Evolutionary conservation across 2,797 vertebrate species (phyloP), one percentile per base, ranked within the genome.

Genomic region (Diplodus puntazzo): DNA sequence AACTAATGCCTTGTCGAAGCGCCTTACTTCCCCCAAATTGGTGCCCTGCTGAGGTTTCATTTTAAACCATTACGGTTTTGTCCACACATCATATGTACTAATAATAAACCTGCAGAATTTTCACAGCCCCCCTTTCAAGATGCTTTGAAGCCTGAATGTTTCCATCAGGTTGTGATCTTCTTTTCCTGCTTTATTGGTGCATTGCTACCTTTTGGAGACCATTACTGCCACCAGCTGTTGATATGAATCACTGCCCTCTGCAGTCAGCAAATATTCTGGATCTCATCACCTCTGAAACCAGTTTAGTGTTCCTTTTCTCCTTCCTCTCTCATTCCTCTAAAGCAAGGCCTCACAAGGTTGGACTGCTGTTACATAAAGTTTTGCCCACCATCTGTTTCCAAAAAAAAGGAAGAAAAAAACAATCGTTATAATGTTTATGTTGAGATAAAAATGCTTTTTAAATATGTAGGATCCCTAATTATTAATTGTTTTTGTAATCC

Each of bases 211-310:
- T 69, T 64, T 39, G 64, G 69, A 68, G 52, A 61, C 34, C 45
- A 30, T 68, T 63, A 64, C 57, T 68, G 57, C 66, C 82, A 78
- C 46, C 69, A 80, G 52, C 64, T 77, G 73, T 59, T 70, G 18
- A 61, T 43, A 70, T 58, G 73, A 62, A 77, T 63, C 46, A 64
- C 30, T 65, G 52, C 25, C 43, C 27, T 61, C 54, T 76, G 63
- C 42, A 70, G 65, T 48, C 23, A 67, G 65, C 43, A 66, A 34
- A 43, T 39, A 50, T 13, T 60, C 27, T 72, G 8, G 1, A 20
- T 53, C 21, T 59, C 39, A 46, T 72, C 49, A 48, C 3, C 20
- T 3, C 27, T 10, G 8, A 52, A 69, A 55, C 21, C 52, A 57
- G 11, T 9, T 16, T 13, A 11, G 11, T 52, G 16, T 12, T 42